Conservation (phyloP, 2,797 vertebrate genomes). For the Brotula barbata region DNA sequence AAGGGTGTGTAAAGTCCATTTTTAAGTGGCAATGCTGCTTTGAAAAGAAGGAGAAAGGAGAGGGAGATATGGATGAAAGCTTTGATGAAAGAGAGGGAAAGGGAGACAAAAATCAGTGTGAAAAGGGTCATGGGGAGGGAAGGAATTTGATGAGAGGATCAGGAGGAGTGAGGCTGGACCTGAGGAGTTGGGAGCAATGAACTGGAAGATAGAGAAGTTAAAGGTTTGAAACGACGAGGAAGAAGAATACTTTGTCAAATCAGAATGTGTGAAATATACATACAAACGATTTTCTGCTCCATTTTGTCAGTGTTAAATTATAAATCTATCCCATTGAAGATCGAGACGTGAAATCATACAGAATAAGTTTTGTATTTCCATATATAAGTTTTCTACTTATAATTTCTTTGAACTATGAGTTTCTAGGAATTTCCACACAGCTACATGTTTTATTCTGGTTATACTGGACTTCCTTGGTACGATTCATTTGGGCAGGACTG, state of each 20-base stretch:
- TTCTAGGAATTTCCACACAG: too few relatives aligned
- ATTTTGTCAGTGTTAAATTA: slow-evolving; percentile 4
- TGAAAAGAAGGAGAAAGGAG: neutral
- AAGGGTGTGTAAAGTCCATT: neutral
- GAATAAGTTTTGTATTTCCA: too few relatives aligned
- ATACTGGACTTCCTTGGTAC: too few relatives aligned
- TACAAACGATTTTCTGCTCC: neutral
- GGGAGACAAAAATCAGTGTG: neutral
- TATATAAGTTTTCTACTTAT: too few relatives aligned
- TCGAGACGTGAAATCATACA: neutral
- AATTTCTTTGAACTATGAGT: too few relatives aligned
- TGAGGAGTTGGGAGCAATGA: slow-evolving; percentile 23
- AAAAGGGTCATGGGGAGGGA: slow-evolving; percentile 1
- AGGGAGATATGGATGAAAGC: neutral
- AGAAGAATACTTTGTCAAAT: neutral
- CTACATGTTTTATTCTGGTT: too few relatives aligned
- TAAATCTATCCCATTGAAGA: neutral
- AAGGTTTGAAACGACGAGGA: slow-evolving; percentile 1
- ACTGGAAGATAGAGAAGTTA: slow-evolving; percentile 13
- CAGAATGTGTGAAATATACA: slow-evolving; percentile 8
- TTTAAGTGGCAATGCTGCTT: slow-evolving; percentile 7
- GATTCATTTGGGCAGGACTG: too few relatives aligned
- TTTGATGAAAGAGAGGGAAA: neutral
- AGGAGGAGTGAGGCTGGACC: slow-evolving; percentile 48
- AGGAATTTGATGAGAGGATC: slow-evolving; percentile 51